Percentiles rank a stretch among this genome's conserved stretches.
Evolutionary conservation across 1,140 invertebrate species (phyloP).

Genomic region (Centruroides sculpturatus): DNA sequence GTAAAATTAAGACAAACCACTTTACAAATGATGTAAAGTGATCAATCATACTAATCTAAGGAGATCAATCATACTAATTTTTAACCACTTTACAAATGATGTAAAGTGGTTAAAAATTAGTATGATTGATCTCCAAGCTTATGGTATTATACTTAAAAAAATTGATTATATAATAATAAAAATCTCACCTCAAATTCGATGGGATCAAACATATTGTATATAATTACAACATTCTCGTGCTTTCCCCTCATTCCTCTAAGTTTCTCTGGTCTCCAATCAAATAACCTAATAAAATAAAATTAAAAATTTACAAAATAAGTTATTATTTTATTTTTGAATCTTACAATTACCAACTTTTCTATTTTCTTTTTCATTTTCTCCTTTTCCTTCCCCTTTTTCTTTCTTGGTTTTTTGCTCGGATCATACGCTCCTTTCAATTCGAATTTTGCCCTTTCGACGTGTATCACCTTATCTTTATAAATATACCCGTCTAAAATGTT

Average conservation of each 20-base stretch:
- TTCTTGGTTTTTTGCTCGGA: slow-evolving; percentile 81
- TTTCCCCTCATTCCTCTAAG: slow-evolving; percentile 64
- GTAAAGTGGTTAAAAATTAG: no score
- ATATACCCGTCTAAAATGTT: slow-evolving; percentile 76
- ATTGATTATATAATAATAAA: background rate
- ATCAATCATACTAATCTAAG: no score
- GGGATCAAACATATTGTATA: slow-evolving; percentile 88
- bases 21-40: no score
- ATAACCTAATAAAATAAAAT: slow-evolving; percentile 43
- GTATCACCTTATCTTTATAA: slow-evolving; percentile 50
- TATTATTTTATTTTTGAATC: background rate
- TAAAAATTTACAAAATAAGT: slow-evolving; percentile 1
- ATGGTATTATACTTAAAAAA: no score
- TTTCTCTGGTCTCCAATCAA: slow-evolving; percentile 93
- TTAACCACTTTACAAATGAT: no score
- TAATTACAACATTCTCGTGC: slow-evolving; percentile 77
- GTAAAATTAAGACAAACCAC: no score
- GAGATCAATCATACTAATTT: no score
- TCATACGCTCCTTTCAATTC: slow-evolving; percentile 91
- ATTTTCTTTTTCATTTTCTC: slow-evolving; percentile 85
- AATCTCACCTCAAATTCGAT: slow-evolving; percentile 59
- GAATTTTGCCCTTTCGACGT: slow-evolving; percentile 87
- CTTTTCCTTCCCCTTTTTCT: slow-evolving; percentile 56
- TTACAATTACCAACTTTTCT: slow-evolving; percentile 52
- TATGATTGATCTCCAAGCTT: no score